Evolutionary conservation across 2,797 vertebrate species (phyloP), one percentile per base, ranked within the genome.

Genomic region (Tiaroga cobitis): DNA sequence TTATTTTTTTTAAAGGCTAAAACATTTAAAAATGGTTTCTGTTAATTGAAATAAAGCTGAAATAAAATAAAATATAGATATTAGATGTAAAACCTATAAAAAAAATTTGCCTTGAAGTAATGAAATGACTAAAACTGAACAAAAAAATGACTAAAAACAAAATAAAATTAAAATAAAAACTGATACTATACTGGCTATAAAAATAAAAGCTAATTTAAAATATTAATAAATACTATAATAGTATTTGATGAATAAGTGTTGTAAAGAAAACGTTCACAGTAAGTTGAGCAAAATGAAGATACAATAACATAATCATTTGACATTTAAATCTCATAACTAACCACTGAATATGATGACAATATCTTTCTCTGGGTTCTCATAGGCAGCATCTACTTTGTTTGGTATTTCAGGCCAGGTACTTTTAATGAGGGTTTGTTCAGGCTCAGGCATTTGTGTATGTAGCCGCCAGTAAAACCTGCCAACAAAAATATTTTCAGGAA

Each of bases 401-500:
- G 98, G 97, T 76, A 99, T 90, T 49, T 95, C 94, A 39, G 98
- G 97, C 98, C 98, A 99, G 49, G 97, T 98, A 2, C 94, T 96
- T 80, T 97, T 97, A 86, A 96, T 97, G 87, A 97, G 90, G 0
- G 94, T 94, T 83, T 96, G 94, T 83, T 97, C 95, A 2, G 96
- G 94, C 18, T 98, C 96, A 2, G 92, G 88, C 94, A 97, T 95
- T 93, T 99, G 97, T 78, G 97, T 96, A 81, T 99, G 98, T 15
- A 99, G 85, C 59, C 98, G 94, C 98, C 98, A 99, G 91, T 97
- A 97, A 93, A 98, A 99, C 68, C 98, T 99, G 90, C 65, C 61
- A 68, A 51, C 29, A 43, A 34, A 5, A 39, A 39, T n/a, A 78
- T 49, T 32, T 39, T 9, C 67, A 77, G 16, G 2, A 75, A 34